These are phyloP conservation scores for Mythimna ferrago DNA, from an alignment of 2,888 invertebrate genomes.

Conservation along the genomic window DNA sequence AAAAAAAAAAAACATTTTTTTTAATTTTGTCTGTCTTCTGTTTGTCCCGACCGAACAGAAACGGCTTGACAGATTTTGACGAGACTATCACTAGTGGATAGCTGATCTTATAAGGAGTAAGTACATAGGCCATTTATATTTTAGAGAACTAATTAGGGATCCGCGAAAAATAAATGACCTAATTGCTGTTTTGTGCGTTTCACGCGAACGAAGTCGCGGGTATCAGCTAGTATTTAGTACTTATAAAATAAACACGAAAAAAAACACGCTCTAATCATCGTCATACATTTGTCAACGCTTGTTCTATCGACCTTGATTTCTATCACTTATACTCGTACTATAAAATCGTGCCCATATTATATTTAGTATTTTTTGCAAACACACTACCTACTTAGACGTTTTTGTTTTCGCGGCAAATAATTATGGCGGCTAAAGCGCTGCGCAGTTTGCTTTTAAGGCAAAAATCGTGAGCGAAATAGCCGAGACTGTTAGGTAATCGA, in stretches of 20 bases:
- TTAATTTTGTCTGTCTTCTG: too few relatives aligned
- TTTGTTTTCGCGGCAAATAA: constrained; percentile 30
- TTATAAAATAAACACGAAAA: constrained; percentile 43
- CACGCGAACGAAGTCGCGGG: too few relatives aligned
- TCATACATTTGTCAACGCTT: constrained; percentile 43
- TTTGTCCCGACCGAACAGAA: too few relatives aligned
- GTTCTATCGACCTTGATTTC: constrained; percentile 47
- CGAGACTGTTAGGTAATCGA: constrained; percentile 84
- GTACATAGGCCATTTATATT: too few relatives aligned
- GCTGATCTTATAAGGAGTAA: too few relatives aligned
- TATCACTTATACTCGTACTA: constrained; percentile 18
- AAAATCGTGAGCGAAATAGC: constrained; percentile 86
- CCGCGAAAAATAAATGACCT: too few relatives aligned
- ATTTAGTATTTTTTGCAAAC: constrained; percentile 40
- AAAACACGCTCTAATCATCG: constrained; percentile 29
- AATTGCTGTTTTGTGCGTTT: too few relatives aligned
- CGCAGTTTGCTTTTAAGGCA: constrained; percentile 66
- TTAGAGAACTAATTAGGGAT: too few relatives aligned
- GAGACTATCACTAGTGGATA: too few relatives aligned
- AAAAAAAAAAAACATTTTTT: too few relatives aligned
- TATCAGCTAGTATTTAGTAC: neutral
- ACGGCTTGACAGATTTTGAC: too few relatives aligned
- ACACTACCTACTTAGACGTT: constrained; percentile 26
- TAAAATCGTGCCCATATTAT: constrained; percentile 40
- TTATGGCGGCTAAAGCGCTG: constrained; percentile 44